These are phyloP conservation scores for Pelagia noctiluca DNA, from an alignment of 30 jellyfish, hydroid and myxozoan species.

Conservation along the genomic window DNA sequence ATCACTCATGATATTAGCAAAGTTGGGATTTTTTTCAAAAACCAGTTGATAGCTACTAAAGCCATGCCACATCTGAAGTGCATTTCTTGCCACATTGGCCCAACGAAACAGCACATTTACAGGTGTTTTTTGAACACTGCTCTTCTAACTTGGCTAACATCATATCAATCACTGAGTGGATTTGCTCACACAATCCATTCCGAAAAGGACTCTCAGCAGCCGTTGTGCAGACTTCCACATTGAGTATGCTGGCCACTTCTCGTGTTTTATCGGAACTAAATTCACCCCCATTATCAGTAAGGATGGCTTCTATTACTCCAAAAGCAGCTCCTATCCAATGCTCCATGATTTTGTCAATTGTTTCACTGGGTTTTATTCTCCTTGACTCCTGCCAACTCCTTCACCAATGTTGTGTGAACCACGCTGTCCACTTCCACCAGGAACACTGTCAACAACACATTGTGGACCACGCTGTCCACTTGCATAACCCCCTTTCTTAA, in stretches of 20 bases:
- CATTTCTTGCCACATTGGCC: conserved; percentile 18
- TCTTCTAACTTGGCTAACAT: neutral
- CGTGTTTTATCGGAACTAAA: neutral
- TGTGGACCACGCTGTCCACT: no score
- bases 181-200: conserved; percentile 3
- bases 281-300: conserved; percentile 47
- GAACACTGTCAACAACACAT: no score
- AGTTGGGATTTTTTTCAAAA: conserved; percentile 38
- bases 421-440: no score
- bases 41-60: conserved; percentile 50
- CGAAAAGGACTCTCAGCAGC: conserved; percentile 8
- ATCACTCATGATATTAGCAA: conserved; percentile 37
- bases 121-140: neutral
- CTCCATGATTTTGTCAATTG: neutral
- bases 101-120: neutral
- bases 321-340: neutral
- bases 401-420: no score
- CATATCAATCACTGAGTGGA: neutral
- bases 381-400: no score
- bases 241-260: conserved; percentile 8
- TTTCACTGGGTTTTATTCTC: neutral
- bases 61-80: conserved; percentile 3
- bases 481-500: no score
- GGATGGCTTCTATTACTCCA: neutral
- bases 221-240: neutral